Evolutionary conservation across 2,113 vertebrate genomes (phyloP).

Genomic region (Microcebus griseorufus): DNA sequence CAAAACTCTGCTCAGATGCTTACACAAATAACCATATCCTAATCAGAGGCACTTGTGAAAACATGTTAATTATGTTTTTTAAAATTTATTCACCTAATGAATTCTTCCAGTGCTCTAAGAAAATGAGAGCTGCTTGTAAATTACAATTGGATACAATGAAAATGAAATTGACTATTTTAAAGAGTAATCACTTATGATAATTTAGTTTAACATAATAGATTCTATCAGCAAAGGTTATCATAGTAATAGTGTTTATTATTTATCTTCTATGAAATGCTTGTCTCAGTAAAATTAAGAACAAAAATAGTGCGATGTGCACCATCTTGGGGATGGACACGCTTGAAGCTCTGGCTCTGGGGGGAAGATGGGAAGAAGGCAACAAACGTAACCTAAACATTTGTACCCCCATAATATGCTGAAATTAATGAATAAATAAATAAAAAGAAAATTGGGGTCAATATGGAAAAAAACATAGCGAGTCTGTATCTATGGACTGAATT

Average conservation of each 20-base stretch:
- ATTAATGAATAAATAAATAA: too few relatives aligned
- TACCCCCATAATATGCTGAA: too few relatives aligned
- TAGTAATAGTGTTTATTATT: constrained; percentile 36
- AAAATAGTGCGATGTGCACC: background rate
- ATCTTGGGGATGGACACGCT: too few relatives aligned
- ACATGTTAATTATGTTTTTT: constrained; percentile 30
- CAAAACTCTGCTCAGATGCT: constrained; percentile 1
- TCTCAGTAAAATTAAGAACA: background rate
- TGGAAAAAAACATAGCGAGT: background rate
- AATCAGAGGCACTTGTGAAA: constrained; percentile 49
- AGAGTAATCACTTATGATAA: constrained; percentile 26
- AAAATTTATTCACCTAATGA: constrained; percentile 41
- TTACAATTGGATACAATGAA: background rate
- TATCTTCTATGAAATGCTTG: background rate
- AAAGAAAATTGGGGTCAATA: too few relatives aligned
- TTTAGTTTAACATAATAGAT: background rate
- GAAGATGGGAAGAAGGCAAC: too few relatives aligned
- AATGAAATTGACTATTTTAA: constrained; percentile 49
- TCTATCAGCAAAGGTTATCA: background rate
- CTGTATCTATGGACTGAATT: background rate
- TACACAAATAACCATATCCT: constrained; percentile 24
- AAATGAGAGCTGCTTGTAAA: background rate
- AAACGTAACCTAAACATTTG: too few relatives aligned
- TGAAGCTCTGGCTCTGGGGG: too few relatives aligned
- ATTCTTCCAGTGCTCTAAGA: constrained; percentile 46